Evolutionary conservation across 2,888 invertebrate species (phyloP), one percentile per base, ranked within the genome.

Genomic region (Amphipoea lucens): DNA sequence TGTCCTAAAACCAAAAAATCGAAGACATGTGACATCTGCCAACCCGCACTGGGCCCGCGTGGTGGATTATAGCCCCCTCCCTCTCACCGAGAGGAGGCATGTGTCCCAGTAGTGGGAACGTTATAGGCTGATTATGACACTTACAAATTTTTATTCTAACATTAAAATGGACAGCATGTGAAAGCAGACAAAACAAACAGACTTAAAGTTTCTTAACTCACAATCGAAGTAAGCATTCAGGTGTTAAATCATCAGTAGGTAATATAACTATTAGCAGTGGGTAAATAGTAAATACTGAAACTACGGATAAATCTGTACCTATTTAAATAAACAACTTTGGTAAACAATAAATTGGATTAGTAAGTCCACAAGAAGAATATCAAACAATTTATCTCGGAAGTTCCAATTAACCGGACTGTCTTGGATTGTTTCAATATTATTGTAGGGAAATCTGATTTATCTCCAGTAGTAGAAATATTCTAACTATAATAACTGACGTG

Each of bases 321-420:
- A 69, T 70, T 67, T 63, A 75, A 62, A 69, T 45, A 81, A 4
- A 40, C 20, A 67, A 42, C 17, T 67, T 78, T 62, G 72, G 23
- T 63, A 14, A n/a, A 54, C 81, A 76, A 72, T 81, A 45, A 74
- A 85, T 85, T 77, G 20, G 62, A 78, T 74, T 60, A 75, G 72
- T 69, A 66, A 67, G 45, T 83, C 72, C 63, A 78, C 74, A 78
- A 78, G 74, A 78, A 75, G 57, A 73, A 84, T 86, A 75, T 75
- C 66, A 74, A 75, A 71, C 85, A 68, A 81, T 87, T 80, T 77
- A 76, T 87, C 84, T 74, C 42, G 65, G 67, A 69, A 63, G 23
- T 76, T 83, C 70, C 83, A 78, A 84, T 82, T 83, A 86, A 63
- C 48, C 40, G 62, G 62, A 82, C 74, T 81, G 82, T 85, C 71